Conservation (phyloP, 2,113 vertebrate species). For the Muntiacus reevesi region DNA sequence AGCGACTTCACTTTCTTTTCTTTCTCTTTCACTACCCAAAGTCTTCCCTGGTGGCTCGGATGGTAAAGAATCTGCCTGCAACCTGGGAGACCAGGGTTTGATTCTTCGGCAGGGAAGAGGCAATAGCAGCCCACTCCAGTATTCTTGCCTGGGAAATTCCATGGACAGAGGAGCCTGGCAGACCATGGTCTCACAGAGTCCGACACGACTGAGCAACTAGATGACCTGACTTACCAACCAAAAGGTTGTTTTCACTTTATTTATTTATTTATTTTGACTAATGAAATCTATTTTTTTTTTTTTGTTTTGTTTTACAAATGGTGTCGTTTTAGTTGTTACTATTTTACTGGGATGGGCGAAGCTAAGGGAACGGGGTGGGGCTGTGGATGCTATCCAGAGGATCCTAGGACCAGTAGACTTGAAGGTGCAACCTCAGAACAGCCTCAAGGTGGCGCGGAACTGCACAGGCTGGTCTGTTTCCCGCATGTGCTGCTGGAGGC, state of each 20-base stretch:
- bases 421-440: not conserved
- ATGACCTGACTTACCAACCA: not conserved
- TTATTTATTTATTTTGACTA: not conserved
- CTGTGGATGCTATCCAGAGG: not conserved
- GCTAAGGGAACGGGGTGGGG: too few relatives aligned
- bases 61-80: not conserved
- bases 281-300: not conserved
- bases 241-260: rapidly evolving
- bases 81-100: not conserved
- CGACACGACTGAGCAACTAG: not conserved
- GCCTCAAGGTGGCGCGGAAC: rapidly evolving
- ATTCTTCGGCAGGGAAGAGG: not conserved
- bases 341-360: too few relatives aligned
- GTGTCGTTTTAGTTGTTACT: not conserved
- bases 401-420: rapidly evolving
- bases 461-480: not conserved
- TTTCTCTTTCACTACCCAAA: not conserved
- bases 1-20: not conserved
- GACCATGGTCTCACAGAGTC: not conserved
- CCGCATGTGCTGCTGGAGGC: rapidly evolving
- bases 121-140: not conserved
- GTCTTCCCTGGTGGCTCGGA: not conserved
- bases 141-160: not conserved
- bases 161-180: not conserved
- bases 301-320: not conserved